Evolutionary conservation across 2,797 vertebrate species (phyloP), one percentile per base, ranked within the genome.

Genomic region (Petrocephalus sullivani): DNA sequence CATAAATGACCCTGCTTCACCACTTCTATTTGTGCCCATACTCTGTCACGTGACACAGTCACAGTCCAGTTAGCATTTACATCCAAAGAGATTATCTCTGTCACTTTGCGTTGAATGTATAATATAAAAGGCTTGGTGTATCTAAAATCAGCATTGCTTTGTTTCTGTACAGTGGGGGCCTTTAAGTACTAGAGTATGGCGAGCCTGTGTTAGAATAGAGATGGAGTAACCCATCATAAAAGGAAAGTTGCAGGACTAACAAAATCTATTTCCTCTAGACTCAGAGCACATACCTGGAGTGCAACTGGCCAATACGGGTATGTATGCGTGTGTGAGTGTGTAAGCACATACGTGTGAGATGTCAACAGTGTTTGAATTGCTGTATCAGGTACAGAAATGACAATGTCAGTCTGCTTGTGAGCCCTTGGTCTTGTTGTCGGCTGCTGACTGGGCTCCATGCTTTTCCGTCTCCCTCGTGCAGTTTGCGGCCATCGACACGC

Each of bases 231-330:
- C 28, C 64, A 67, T 78, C 41, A 41, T 78, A 46, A 37, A 46
- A 49, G 19, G 16, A 19, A 49, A 19, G 46, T 54, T 84, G 10
- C 21, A n/a, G n/a, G 51, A 60, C 56, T 86, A 58, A 64, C 8
- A 21, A 54, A 84, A 4, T 71, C 12, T 87, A 81, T 89, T 14
- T 91, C 91, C 12, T 93, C 6, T 92, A 99, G 98, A 98, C 99
- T 95, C 98, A 99, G 92, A 98, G 96, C 95, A 99, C 97, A 88
- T 99, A 99, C 94, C 96, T 99, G 90, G 98, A 99, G 95, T 98
- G 96, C 92, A 99, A 99, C 95, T 99, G 98, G 98, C 98, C 98
- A 85, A 98, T 99, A 93, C 94, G 97, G 96, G 98, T 99, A 90
- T 97, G 98, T 95, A 90, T 58, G 8, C 61, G 41, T 83, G 7